Evolutionary conservation across 2,888 invertebrate genomes (phyloP).

Genomic region (Ennomos fuscantarius): DNA sequence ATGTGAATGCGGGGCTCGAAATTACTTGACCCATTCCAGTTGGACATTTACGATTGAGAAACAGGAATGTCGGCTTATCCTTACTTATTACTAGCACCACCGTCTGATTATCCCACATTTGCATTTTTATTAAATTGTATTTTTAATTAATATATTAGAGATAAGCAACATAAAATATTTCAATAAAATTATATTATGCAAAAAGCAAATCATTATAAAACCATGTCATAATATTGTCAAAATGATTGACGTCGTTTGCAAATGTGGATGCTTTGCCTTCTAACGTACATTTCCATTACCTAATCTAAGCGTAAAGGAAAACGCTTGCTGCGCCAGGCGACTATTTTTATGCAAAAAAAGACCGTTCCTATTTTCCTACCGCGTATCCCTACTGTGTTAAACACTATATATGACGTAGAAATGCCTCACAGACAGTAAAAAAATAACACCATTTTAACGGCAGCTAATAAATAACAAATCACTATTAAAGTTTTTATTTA

Average conservation of each 20-base stretch:
- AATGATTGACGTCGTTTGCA: no score
- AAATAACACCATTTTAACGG: neutral
- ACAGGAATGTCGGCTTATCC: conserved; percentile 63
- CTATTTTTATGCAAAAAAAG: no score
- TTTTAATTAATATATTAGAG: no score
- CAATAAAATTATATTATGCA: no score
- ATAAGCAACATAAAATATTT: neutral
- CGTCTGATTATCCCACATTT: conserved; percentile 40
- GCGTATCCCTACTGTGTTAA: conserved; percentile 45
- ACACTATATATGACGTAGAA: conserved; percentile 44
- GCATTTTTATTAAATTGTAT: conserved; percentile 1
- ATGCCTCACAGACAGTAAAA: conserved; percentile 46
- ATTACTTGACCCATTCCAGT: conserved; percentile 32
- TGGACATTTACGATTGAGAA: conserved; percentile 38
- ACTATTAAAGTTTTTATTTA: no score
- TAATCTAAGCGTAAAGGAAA: no score
- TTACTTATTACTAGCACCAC: conserved; percentile 70
- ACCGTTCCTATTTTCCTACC: conserved; percentile 8
- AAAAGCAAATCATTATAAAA: no score
- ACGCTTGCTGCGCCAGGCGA: no score
- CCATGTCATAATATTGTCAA: no score
- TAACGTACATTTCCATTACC: no score
- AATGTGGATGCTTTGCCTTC: no score
- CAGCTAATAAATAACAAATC: no score
- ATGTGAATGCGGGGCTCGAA: conserved; percentile 42